Base-by-base conservation (phyloP, 64 coral and sea anemone genomes). In the Orbicella faveolata region DNA sequence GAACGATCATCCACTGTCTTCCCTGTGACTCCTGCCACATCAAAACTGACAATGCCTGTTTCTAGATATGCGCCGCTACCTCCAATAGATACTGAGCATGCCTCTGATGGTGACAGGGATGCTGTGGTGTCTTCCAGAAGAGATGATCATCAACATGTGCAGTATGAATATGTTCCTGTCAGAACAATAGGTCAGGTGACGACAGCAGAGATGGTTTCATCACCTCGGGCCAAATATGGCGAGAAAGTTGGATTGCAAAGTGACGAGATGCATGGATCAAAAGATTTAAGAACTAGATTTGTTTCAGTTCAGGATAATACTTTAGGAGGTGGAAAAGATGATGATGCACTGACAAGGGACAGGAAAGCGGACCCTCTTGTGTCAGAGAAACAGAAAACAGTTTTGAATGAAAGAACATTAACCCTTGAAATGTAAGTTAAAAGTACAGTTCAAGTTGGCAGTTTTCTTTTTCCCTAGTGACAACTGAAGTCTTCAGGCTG, bases 1-100 rank as follows among this genome's bases (percentile, higher is more conserved):
- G 87, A 85, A 16, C 41, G 44, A 19, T 84, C 73, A 68, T 67
- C 91, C 1, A 90, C 90, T 34, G 62, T 77, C 75, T 87, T 51
- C 26, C 95, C 95, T 65, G 83, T 88, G 10, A 91, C 95, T 30
- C 95, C 95, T 37, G 95, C 95, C n/a, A 79, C 63, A 30, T 96
- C 95, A 1, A 96, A 96, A 88, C 88, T 73, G 67, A 94, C 95
- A 14, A 63, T 94, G 78, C 41, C 76, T 34, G 80, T 84, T 88
- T 94, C 78, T 61, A 79, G 41, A 67, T 82, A 63, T 78, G 78
- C 67, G 23, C 77, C 41, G 11, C 33, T 95, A 37, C 82, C 89
- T 34, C 84, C 89, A 66, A 93, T 94, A 73, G 84, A 93, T 9
- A 26, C 63, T 76, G 86, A 88, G 44, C 20, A 16, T 87, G 52